phyloP scores from a whole-genome alignment of 2,113 vertebrate genomes.

The Varanus salvator region DNA sequence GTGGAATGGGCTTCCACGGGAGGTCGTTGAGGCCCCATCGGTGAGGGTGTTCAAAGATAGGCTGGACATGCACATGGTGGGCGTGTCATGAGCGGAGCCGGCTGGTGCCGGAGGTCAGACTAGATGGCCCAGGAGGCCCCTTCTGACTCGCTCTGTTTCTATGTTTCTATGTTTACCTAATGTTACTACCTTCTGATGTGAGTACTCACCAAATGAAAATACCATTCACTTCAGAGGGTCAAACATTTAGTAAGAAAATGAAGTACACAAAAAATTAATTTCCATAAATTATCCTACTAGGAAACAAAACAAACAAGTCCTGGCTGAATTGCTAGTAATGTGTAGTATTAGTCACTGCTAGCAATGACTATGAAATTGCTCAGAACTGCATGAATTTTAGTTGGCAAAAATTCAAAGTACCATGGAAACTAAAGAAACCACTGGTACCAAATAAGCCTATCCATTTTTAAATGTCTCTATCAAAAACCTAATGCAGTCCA shows the following conservation, averaged over 20 bases:
- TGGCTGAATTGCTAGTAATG: neutral
- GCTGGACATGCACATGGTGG: no score
- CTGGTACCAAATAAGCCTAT: neutral
- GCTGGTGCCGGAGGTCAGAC: no score
- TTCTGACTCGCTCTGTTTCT: no score
- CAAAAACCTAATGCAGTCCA: neutral
- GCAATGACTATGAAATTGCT: neutral
- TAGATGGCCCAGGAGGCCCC: no score
- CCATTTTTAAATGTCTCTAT: neutral
- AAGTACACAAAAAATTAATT: neutral
- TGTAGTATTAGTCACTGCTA: neutral
- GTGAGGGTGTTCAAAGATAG: no score
- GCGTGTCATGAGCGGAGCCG: no score
- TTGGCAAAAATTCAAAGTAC: neutral
- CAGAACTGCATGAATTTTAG: neutral
- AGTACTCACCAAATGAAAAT: neutral
- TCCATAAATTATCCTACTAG: neutral
- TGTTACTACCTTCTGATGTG: neutral
- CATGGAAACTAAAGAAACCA: conserved; percentile 17
- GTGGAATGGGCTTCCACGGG: no score
- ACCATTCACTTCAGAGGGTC: neutral
- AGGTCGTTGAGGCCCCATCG: no score
- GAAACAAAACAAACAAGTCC: neutral
- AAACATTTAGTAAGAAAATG: neutral
- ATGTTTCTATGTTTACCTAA: no score